A percentile compares a stretch with the other conserved stretches of the same genome.
phyloP scores from a whole-genome alignment of 2,888 invertebrate genomes.

The Pandemis heparana region DNA sequence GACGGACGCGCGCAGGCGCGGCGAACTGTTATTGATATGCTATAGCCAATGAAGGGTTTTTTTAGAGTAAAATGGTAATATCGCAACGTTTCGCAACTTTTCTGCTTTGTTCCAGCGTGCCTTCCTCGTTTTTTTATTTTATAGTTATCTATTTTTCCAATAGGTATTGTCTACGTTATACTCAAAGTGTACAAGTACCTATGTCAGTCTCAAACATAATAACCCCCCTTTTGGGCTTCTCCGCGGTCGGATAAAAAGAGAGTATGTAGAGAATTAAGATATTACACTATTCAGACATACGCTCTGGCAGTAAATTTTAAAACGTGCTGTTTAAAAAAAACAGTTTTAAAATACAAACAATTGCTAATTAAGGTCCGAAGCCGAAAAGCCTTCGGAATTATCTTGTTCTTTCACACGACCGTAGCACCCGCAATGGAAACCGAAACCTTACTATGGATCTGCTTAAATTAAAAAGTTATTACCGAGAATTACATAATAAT shows the following conservation, averaged over 20 bases:
- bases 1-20: constrained; percentile 54
- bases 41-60: constrained; percentile 17
- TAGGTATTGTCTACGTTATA: too few species aligned
- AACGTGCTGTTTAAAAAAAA: constrained; percentile 45
- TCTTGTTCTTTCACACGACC: not conserved
- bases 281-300: not conserved
- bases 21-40: constrained; percentile 39
- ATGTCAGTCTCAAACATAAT: too few species aligned
- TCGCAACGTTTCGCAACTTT: not conserved
- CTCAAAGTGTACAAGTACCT: too few species aligned
- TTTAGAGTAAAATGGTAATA: constrained; percentile 15
- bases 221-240: too few species aligned
- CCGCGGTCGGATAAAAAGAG: not conserved
- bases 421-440: not conserved
- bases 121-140: too few species aligned
- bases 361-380: constrained; percentile 52
- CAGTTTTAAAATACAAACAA: constrained; percentile 45
- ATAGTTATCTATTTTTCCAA: too few species aligned
- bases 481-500: not conserved
- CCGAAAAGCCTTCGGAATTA: constrained; percentile 42
- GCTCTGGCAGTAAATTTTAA: not conserved
- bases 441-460: not conserved
- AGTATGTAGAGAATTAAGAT: not conserved
- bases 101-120: too few species aligned
- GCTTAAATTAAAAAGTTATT: not conserved